A percentile compares a stretch with the other conserved stretches of the same genome.
phyloP scores from a whole-genome alignment of 2,888 invertebrate genomes.

The Calliphora vomitoria region DNA sequence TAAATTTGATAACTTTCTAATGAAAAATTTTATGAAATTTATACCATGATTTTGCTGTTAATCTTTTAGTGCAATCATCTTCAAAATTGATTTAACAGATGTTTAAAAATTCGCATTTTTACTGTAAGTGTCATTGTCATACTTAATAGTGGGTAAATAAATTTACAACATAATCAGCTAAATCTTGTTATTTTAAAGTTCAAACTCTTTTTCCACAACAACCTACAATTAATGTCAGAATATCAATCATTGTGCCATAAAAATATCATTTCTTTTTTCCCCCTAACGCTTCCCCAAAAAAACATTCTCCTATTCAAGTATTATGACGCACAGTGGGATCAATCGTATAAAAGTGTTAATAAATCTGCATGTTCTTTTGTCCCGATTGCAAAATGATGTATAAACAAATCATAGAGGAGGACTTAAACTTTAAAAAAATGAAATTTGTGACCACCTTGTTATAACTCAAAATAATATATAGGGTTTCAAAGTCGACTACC shows the following conservation, averaged over 20 bases:
- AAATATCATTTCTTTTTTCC: constrained; percentile 7
- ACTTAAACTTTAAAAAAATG: too few species aligned
- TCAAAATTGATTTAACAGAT: too few species aligned
- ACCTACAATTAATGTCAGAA: constrained; percentile 22
- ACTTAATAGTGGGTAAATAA: constrained; percentile 38
- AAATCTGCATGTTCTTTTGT: too few species aligned
- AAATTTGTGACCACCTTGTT: too few species aligned
- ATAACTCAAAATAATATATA: too few species aligned
- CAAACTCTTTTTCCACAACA: background rate
- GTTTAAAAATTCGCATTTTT: too few species aligned
- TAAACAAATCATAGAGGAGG: too few species aligned
- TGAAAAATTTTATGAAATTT: too few species aligned
- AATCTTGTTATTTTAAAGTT: background rate
- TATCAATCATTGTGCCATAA: constrained; percentile 11
- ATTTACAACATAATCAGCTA: constrained; percentile 6
- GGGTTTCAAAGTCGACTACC: too few species aligned
- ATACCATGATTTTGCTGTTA: too few species aligned
- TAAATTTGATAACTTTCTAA: constrained; percentile 14
- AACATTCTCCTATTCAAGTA: constrained; percentile 19
- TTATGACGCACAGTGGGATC: background rate
- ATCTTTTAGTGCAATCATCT: background rate
- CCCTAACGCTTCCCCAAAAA: background rate
- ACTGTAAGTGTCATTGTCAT: background rate
- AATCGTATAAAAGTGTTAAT: too few species aligned
- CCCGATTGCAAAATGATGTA: too few species aligned